Evolutionary conservation across 2,888 invertebrate species (phyloP).

Genomic region (Endomychus coccineus): DNA sequence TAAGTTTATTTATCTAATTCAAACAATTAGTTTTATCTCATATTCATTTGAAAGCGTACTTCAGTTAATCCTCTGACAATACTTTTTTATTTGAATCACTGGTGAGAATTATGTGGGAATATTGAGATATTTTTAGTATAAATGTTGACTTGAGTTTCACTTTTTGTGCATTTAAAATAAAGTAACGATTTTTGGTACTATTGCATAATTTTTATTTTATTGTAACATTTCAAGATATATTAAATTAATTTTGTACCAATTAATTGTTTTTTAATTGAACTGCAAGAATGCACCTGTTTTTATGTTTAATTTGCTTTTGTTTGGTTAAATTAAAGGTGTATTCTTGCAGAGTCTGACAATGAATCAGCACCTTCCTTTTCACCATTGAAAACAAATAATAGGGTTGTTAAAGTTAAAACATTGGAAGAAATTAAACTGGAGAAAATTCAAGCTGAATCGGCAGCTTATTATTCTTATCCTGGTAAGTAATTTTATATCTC

Average conservation of each 20-base stretch:
- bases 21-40: too few species aligned
- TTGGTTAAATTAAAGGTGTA: conserved; percentile 42
- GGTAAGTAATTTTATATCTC: conserved; percentile 27
- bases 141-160: too few species aligned
- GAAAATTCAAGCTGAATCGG: conserved; percentile 63
- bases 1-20: too few species aligned
- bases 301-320: conserved; percentile 18
- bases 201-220: conserved; percentile 15
- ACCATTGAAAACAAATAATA: conserved; percentile 48
- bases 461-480: conserved; percentile 63
- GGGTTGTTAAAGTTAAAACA: conserved; percentile 50
- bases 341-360: conserved; percentile 73
- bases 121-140: too few species aligned
- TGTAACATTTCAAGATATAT: conserved; percentile 23
- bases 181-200: conserved; percentile 5
- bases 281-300: conserved; percentile 42
- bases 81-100: too few species aligned
- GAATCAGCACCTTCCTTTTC: conserved; percentile 61
- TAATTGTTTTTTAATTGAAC: conserved; percentile 25
- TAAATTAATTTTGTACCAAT: conserved; percentile 22
- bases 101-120: too few species aligned
- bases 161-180: too few species aligned
- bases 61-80: too few species aligned
- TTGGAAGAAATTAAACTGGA: conserved; percentile 63
- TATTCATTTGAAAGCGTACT: too few species aligned